Evolutionary conservation across 2,888 invertebrate genomes (phyloP).

Genomic region (Melanotus villosus): DNA sequence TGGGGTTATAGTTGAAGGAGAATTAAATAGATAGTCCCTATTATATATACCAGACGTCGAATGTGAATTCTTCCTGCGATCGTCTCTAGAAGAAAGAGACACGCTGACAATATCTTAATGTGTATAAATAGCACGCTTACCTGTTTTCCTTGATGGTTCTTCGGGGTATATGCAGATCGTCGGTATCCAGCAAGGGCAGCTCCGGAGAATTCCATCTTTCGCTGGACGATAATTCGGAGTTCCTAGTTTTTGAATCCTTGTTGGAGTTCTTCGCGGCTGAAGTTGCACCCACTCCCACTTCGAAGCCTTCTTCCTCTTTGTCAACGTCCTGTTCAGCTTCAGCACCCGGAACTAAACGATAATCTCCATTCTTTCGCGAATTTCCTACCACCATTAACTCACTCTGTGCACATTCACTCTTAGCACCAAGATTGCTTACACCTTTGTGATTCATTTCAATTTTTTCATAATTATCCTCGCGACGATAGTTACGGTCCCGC

Average conservation of each 20-base stretch:
- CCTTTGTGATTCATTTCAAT: slow-evolving; percentile 79
- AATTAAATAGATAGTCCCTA: slow-evolving; percentile 45
- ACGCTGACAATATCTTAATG: slow-evolving; percentile 28
- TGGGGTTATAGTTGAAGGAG: slow-evolving; percentile 44
- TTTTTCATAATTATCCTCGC: slow-evolving; percentile 82
- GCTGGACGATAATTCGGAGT: slow-evolving; percentile 43
- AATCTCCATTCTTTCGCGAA: slow-evolving; percentile 76
- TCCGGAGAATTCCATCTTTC: slow-evolving; percentile 60
- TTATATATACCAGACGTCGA: slow-evolving; percentile 68
- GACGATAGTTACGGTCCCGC: slow-evolving; percentile 65
- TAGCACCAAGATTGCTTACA: slow-evolving; percentile 59
- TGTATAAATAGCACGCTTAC: slow-evolving; percentile 65
- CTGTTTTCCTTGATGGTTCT: slow-evolving; percentile 72
- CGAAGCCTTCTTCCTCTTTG: slow-evolving; percentile 73
- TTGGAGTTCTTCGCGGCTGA: slow-evolving; percentile 63
- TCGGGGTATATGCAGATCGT: slow-evolving; percentile 78
- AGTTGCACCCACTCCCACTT: slow-evolving; percentile 64
- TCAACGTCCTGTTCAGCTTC: slow-evolving; percentile 75
- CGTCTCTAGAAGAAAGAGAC: slow-evolving; percentile 66
- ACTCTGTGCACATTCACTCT: slow-evolving; percentile 48
- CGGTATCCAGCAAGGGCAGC: slow-evolving; percentile 55
- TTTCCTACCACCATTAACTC: slow-evolving; percentile 64
- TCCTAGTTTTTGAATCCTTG: slow-evolving; percentile 19
- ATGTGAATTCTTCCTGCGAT: slow-evolving; percentile 65
- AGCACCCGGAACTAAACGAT: slow-evolving; percentile 76